Evolutionary conservation across 1,140 invertebrate species (phyloP).

Genomic region (Drosophila repletoides): DNA sequence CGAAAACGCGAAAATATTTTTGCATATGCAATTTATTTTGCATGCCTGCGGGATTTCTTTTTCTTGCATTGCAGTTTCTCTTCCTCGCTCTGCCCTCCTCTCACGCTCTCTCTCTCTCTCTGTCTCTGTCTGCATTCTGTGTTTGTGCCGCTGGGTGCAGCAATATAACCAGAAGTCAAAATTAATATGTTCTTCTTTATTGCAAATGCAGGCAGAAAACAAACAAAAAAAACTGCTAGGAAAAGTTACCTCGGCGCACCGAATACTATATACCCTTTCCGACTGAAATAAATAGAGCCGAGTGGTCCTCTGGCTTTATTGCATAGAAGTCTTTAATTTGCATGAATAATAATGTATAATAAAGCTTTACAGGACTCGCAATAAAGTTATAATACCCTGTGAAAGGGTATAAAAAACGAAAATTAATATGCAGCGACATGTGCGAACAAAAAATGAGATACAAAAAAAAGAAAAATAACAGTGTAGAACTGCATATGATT

Average conservation of each 20-base stretch:
- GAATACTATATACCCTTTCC: too few species aligned
- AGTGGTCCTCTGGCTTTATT: too few species aligned
- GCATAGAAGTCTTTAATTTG: too few species aligned
- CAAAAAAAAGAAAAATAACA: slow-evolving; percentile 15
- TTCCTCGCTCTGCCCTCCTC: background rate
- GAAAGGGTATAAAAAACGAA: slow-evolving; percentile 43
- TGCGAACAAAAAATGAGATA: slow-evolving; percentile 48
- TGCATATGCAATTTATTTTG: slow-evolving; percentile 75
- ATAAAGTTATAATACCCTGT: too few species aligned
- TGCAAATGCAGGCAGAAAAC: slow-evolving; percentile 65
- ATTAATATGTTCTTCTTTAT: slow-evolving; percentile 81
- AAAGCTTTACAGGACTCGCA: too few species aligned
- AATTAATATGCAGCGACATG: slow-evolving; percentile 79
- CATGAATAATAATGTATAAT: too few species aligned
- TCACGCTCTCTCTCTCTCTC: background rate
- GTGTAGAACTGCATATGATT: slow-evolving; percentile 57
- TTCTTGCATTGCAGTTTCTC: background rate
- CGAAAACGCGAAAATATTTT: slow-evolving; percentile 61
- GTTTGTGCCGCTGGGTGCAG: slow-evolving; percentile 47
- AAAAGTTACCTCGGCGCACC: slow-evolving; percentile 33
- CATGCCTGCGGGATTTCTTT: slow-evolving; percentile 52
- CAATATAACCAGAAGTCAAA: slow-evolving; percentile 77
- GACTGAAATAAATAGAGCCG: slow-evolving; percentile 3
- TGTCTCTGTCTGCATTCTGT: background rate
- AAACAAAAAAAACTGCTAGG: slow-evolving; percentile 7